Evolutionary conservation across 2,888 invertebrate genomes (phyloP).

Genomic region (Caenorhabditis plicata): DNA sequence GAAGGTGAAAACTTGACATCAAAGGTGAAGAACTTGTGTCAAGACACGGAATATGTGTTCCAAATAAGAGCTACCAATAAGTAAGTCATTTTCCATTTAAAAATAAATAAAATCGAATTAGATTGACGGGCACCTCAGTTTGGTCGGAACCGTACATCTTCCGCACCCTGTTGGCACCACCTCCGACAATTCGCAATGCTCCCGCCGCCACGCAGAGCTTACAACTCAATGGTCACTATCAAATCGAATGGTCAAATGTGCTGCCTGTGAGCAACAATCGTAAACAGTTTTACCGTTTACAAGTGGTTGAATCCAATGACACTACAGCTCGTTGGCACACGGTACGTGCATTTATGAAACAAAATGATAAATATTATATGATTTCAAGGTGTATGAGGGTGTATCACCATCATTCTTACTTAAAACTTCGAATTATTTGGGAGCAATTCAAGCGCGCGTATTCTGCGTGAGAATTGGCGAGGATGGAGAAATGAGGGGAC

Average conservation of each 20-base stretch:
- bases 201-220: constrained; percentile 71
- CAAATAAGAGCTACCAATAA: constrained; percentile 76
- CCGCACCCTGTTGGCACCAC: constrained; percentile 79
- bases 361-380: background rate
- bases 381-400: constrained; percentile 69
- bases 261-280: constrained; percentile 8
- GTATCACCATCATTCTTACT: constrained; percentile 69
- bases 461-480: constrained; percentile 17
- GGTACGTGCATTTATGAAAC: constrained; percentile 28
- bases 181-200: constrained; percentile 76
- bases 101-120: constrained; percentile 64
- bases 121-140: constrained; percentile 73
- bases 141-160: constrained; percentile 77
- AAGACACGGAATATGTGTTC: constrained; percentile 81
- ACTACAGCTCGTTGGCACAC: constrained; percentile 36
- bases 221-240: constrained; percentile 12
- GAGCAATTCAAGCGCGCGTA: constrained; percentile 29
- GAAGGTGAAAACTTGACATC: constrained; percentile 44
- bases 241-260: constrained; percentile 36
- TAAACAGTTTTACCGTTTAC: constrained; percentile 16
- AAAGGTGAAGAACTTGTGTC: constrained; percentile 66
- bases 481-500: constrained; percentile 18
- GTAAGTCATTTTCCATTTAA: constrained; percentile 8
- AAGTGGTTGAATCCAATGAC: constrained; percentile 12
- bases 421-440: constrained; percentile 70